Base-by-base conservation (phyloP, 2,113 vertebrate species). In the Sebastes fasciatus region DNA sequence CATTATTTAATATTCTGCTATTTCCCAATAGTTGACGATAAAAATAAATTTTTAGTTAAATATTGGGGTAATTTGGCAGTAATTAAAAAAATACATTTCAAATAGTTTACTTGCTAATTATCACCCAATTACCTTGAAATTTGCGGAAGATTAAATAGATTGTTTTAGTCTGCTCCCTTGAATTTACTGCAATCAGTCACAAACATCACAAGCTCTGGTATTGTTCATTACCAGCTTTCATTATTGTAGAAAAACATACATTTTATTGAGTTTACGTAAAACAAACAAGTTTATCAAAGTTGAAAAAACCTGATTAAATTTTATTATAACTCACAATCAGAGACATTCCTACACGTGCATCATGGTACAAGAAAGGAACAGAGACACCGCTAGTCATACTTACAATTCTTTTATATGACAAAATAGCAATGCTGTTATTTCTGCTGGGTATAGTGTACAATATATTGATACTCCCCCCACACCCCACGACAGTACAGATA, bases 381-480 rank as follows among this genome's bases (percentile, higher is more conserved):
- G 93, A 94, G 80, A 96, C 95, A 94, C 84, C n/a, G 87, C 89
- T 92, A 91, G 93, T 96, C 91, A 86, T 96, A 97, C 96, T 95
- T 97, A 97, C 93, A 96, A 66, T 82, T 93, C 95, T 86, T 95
- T 94, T 95, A 96, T 93, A 92, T 95, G 95, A 96, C 93, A 97
- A 97, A 97, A 97, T 96, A 97, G 94, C 93, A 92, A 83, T 89
- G 94, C 94, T 91, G 79, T 90, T 73, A 82, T 91, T 94, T 94
- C 88, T 89, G 94, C 88, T 90, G 92, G 94, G 90, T 94, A 95
- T 89, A 85, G 91, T 91, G 86, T 94, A 95, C 89, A 93, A 89
- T 93, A 77, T 92, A 84, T 75, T 84, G 92, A 84, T 87, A 79
- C 80, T 87, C 85, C 85, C 73, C 75, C 70, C 21, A 10, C 72